These are phyloP conservation scores for Dendrocopos noguchii DNA, from an alignment of 2,113 vertebrate species.

Conservation along the genomic window DNA sequence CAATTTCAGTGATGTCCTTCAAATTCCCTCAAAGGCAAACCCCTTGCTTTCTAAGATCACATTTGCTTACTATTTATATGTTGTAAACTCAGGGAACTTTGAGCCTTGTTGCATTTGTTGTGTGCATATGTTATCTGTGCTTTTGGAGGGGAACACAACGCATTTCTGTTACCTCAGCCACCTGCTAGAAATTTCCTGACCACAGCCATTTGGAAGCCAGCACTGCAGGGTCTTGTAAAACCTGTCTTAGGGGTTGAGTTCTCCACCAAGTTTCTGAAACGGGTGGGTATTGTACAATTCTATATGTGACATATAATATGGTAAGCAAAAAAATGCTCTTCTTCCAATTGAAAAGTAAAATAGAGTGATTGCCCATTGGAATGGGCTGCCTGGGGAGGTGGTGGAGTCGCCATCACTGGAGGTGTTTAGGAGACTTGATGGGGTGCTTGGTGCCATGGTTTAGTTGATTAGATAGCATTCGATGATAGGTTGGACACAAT, in stretches of 20 bases:
- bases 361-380: neutral
- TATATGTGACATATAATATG: neutral
- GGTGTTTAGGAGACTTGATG: too few species aligned
- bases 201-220: neutral
- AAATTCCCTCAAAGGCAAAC: neutral
- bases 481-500: too few species aligned
- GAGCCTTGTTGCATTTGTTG: neutral
- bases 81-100: neutral
- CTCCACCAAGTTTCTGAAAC: neutral
- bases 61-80: neutral
- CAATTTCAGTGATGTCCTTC: neutral
- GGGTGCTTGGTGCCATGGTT: too few species aligned
- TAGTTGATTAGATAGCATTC: too few species aligned
- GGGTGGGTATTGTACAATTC: neutral
- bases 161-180: neutral
- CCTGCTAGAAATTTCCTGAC: neutral
- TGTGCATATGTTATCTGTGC: neutral
- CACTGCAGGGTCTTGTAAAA: neutral
- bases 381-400: too few species aligned
- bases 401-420: too few species aligned
- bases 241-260: neutral
- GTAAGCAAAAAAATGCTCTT: conserved; percentile 28
- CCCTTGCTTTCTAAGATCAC: neutral
- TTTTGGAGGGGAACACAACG: neutral
- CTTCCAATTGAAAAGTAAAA: neutral